These are phyloP conservation scores for Contarinia nasturtii DNA, from an alignment of 1,140 invertebrate genomes.

Conservation along the genomic window DNA sequence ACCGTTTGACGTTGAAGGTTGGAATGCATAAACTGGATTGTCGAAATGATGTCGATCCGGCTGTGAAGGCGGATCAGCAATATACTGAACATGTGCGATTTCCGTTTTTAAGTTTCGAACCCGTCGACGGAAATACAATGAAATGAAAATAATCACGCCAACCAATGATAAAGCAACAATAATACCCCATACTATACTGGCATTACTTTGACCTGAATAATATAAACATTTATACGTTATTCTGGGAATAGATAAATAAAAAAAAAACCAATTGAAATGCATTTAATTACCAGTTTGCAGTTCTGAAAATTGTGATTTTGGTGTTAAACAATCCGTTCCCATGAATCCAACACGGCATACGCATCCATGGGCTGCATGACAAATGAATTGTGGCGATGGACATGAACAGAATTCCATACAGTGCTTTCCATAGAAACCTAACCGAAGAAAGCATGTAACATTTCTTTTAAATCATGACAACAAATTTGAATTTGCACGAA, in stretches of 20 bases:
- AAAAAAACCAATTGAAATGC: background rate
- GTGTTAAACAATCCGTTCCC: constrained; percentile 33
- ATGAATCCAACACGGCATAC: constrained; percentile 56
- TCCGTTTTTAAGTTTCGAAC: constrained; percentile 66
- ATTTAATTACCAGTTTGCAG: background rate
- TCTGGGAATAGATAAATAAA: background rate
- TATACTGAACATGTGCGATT: constrained; percentile 74
- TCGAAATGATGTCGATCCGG: constrained; percentile 77
- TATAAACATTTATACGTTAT: background rate
- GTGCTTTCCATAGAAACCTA: constrained; percentile 74
- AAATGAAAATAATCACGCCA: constrained; percentile 35
- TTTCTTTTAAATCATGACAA: too few species aligned
- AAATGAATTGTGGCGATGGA: constrained; percentile 53
- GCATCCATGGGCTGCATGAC: constrained; percentile 64
- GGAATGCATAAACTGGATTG: constrained; percentile 76
- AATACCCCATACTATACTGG: constrained; percentile 41
- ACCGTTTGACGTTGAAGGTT: constrained; percentile 27
- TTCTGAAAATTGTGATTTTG: constrained; percentile 12
- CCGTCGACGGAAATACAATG: constrained; percentile 57
- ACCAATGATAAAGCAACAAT: constrained; percentile 46
- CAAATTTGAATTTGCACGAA: too few species aligned
- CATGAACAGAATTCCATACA: constrained; percentile 69
- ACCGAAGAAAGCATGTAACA: constrained; percentile 13
- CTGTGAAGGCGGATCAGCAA: constrained; percentile 49
- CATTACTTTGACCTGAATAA: constrained; percentile 21